Conservation (phyloP, 2,113 vertebrate genomes). For the Macrotus californicus region DNA sequence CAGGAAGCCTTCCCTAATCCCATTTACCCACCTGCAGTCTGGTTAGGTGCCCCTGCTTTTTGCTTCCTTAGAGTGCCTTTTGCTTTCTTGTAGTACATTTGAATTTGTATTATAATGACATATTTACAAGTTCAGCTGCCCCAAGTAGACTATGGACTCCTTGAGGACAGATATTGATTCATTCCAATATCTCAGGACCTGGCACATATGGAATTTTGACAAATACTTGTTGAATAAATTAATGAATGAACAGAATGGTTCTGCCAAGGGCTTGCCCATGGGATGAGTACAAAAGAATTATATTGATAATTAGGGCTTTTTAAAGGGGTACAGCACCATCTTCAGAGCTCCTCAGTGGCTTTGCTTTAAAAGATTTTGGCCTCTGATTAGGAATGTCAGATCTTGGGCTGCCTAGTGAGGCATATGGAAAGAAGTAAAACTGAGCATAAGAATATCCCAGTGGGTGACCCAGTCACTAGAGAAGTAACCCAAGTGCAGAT, state of each 20-base stretch:
- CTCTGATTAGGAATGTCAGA: not conserved
- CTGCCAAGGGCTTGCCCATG: not conserved
- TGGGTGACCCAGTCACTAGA: not conserved
- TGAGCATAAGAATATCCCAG: not conserved
- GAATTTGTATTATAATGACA: not conserved
- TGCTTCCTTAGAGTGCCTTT: not conserved
- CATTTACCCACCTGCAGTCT: not conserved
- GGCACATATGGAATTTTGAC: not conserved
- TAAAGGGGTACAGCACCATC: not conserved
- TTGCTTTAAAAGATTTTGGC: not conserved
- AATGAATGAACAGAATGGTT: constrained; percentile 17
- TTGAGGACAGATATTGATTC: not conserved
- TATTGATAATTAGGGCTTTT: not conserved
- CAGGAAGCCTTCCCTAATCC: not conserved
- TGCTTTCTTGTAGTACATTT: not conserved
- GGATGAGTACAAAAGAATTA: constrained; percentile 8
- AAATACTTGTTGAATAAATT: constrained; percentile 22
- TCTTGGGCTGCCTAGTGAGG: not conserved
- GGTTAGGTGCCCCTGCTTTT: not conserved
- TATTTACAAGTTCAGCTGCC: not conserved
- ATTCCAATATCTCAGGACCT: constrained; percentile 2
- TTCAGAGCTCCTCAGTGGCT: not conserved
- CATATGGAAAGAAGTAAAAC: not conserved
- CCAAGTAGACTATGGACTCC: not conserved
- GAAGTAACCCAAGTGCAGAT: not conserved